Base-by-base conservation (phyloP, 1,140 invertebrate species). In the Heliconius hewitsoni region DNA sequence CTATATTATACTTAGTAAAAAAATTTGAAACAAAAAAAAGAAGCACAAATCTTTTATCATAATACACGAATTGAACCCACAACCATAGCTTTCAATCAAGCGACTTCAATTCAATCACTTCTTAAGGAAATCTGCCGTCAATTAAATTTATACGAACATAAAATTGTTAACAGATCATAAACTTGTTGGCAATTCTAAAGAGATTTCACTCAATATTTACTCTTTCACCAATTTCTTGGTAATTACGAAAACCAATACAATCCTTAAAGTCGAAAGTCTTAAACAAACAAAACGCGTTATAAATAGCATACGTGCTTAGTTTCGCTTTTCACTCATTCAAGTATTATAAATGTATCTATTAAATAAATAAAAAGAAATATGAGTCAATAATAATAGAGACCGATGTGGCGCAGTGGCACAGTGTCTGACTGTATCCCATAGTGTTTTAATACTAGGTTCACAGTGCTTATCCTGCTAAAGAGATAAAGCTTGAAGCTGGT, bases 141-240 rank as follows among this genome's bases (percentile, higher is more conserved):
- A 66, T 66, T 16, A n/a, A 30, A 30, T 66, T 66, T 66, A 66
- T 66, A 66, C 27, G 13, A 72, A 72, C 70, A 37, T 71, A 37
- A 52, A 72, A 71, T 37, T 77, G 9, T 71, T 34, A 71, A 71
- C 66, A 72, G 66, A 70, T 72, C 76, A 55, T 77, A 72, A 77
- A 77, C 11, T 27, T 72, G n/a, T 52, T 30, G 27, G 27, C 8
- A 34, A n/a, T 3, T 19, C 50, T n/a, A 37, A 66, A 66, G 42
- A 72, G 71, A 77, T 77, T 77, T 77, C 76, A 34, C 76, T 34
- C 9, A 76, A 76, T 78, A 70, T 75, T 78, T 76, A 55, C 34
- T 72, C 57, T 77, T 77, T 72, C 66, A 34, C 60, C 23, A 16
- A 71, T 76, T 76, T 76, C 23, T 30, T 57, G 39, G 57, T 19